Percentiles rank a stretch among this genome's conserved stretches.
These are phyloP conservation scores for Limnephilus marmoratus DNA, from an alignment of 2,888 invertebrate species.

Conservation along the genomic window DNA sequence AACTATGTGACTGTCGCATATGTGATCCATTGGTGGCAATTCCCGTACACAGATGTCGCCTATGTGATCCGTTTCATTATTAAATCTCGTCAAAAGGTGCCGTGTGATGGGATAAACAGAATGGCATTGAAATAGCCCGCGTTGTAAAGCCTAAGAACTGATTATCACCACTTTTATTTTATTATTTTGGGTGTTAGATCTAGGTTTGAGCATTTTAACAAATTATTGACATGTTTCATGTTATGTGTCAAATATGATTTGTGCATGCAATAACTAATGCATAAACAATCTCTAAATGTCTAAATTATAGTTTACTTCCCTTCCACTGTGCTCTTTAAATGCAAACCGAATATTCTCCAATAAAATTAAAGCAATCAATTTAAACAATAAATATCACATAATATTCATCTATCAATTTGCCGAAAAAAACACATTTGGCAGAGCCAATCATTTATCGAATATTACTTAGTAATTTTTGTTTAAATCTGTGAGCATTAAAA, in stretches of 20 bases:
- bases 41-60: too few species aligned
- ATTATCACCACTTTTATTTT: constrained; percentile 15
- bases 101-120: too few species aligned
- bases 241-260: constrained; percentile 30
- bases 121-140: too few species aligned
- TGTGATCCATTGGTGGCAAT: too few species aligned
- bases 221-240: constrained; percentile 1
- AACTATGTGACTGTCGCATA: not conserved
- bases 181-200: constrained; percentile 27
- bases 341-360: not conserved
- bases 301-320: not conserved
- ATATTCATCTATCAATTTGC: not conserved
- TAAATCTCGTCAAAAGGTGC: too few species aligned
- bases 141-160: too few species aligned
- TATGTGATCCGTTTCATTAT: too few species aligned
- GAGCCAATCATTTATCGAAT: not conserved
- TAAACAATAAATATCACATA: not conserved
- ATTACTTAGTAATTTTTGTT: not conserved
- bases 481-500: not conserved
- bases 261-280: constrained; percentile 41
- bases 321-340: not conserved
- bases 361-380: not conserved
- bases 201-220: constrained; percentile 36
- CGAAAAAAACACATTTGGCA: not conserved
- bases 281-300: constrained; percentile 16